Evolutionary conservation across 1,140 invertebrate genomes (phyloP), one percentile per base, ranked within the genome.

Genomic region (Drosophila oshimai): DNA sequence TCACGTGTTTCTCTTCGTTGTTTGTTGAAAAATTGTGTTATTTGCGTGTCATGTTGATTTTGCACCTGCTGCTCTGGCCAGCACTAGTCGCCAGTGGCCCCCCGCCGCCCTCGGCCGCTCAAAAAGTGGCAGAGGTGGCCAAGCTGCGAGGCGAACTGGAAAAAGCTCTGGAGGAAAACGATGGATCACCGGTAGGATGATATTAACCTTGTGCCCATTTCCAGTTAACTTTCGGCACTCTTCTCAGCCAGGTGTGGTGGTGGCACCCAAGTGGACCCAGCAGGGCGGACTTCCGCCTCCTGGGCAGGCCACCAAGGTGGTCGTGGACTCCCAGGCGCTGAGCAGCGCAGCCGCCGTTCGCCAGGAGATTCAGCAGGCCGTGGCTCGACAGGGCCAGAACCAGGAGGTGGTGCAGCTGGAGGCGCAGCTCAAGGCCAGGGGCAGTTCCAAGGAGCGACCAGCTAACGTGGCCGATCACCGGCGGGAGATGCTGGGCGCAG

Each of bases 201-300:
- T 33, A 9, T 4, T 45, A 0, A 5, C 0, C 1, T n/a, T 4
- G 3, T 4, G 3, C 9, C 1, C 9, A 13, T 3, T 26, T 20
- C 6, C n/a, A 15, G 0, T 24, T 10, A 6, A 20, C 4, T 45
- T 0, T n/a, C 0, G 13, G 2, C 6, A 4, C 6, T 4, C 6
- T 26, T 33, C 5, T 10, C 15, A 79, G 71, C 29, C 53, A 9
- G 84, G 80, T 3, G 67, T 87, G 3, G 62, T 90, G 17, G 81
- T 83, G 34, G 89, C 90, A 6, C 89, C 89, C 0, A 15, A 1
- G 0, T 90, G 89, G 89, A 86, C 84, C 0, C 51, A 55, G 18
- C 31, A 58, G 5, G 1, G 12, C 29, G 47, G 1, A 1, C 12
- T 1, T 1, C 18, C 15, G 7, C 10, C 15, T 20, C 33, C 17